Evolutionary conservation across 2,113 vertebrate genomes (phyloP).

Genomic region (Sceloporus tristichus): DNA sequence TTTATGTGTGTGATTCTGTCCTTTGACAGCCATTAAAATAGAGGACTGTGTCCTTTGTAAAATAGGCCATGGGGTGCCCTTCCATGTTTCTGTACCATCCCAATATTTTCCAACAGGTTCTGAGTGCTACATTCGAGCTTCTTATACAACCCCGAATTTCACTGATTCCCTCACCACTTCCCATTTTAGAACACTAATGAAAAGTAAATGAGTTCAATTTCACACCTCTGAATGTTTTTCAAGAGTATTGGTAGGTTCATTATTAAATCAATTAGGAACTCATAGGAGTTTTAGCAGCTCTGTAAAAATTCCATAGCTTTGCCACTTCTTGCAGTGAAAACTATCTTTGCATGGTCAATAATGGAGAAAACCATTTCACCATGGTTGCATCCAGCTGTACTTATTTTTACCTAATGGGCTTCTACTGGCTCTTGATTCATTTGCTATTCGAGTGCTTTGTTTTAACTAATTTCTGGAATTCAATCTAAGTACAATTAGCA

Average conservation of each 20-base stretch:
- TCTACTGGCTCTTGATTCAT: slow-evolving; percentile 50
- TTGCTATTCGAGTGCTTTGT: slow-evolving; percentile 30
- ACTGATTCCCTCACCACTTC: not conserved
- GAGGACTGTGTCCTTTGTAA: not conserved
- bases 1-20: no score
- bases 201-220: not conserved
- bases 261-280: slow-evolving; percentile 20
- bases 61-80: not conserved
- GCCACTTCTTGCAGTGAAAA: slow-evolving; percentile 11
- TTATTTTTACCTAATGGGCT: slow-evolving; percentile 36
- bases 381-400: slow-evolving; percentile 37
- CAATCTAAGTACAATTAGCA: slow-evolving; percentile 58
- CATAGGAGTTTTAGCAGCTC: not conserved
- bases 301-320: slow-evolving; percentile 21
- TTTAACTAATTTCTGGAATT: slow-evolving; percentile 56
- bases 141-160: not conserved
- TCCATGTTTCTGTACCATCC: not conserved
- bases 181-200: not conserved
- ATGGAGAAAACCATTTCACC: slow-evolving; percentile 41
- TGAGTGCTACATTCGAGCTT: not conserved
- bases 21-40: not conserved
- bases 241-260: not conserved
- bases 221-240: slow-evolving; percentile 29
- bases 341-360: slow-evolving; percentile 31
- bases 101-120: not conserved